Base-by-base conservation (phyloP, 2,888 invertebrate species). In the Elgonia sp. region DNA sequence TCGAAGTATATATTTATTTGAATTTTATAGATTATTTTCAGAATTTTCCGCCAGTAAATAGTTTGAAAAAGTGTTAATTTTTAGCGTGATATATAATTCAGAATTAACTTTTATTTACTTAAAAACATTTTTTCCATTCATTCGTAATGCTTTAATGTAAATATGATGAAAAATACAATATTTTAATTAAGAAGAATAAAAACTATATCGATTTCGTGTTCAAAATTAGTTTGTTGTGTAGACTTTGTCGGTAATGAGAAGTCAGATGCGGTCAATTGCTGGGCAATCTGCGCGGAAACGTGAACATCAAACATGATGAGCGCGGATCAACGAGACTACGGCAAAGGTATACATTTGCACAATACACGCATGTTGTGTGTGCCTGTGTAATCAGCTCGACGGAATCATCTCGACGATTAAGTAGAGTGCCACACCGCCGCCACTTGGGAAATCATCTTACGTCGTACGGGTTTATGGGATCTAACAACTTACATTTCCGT, bases 391-490 rank as follows among this genome's bases (percentile, higher is more conserved):
- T 92, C 92, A 91, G 91, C 90, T 80, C 87, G 46, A 77, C 89
- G 69, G 91, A 92, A 92, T 91, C 92, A 91, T 91, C 89, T 86
- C 77, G 87, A 80, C 92, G 93, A 93, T 92, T 92, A 92, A 92
- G 89, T 90, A 87, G 85, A 89, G 88, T 87, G 87, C 85, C 55
- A 87, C 70, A 88, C 79, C 62, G 81, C 80, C 70, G 91, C 92
- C 94, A 92, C 94, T 90, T 91, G 94, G 94, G 94, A 94, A 94
- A 94, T 94, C 93, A 94, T 92, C 91, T 92, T 91, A 91, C 90
- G 90, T 92, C 90, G 88, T 77, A 80, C 87, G 72, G 18, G 81
- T 85, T 72, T 84, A 79, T 80, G 55, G 76, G 70, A 72, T 73
- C 73, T 73, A 73, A 87, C 89, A 89, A 91, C 87, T 92, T 89